Conservation (phyloP, 2,113 vertebrate species). For the Diphyllodes magnificus region DNA sequence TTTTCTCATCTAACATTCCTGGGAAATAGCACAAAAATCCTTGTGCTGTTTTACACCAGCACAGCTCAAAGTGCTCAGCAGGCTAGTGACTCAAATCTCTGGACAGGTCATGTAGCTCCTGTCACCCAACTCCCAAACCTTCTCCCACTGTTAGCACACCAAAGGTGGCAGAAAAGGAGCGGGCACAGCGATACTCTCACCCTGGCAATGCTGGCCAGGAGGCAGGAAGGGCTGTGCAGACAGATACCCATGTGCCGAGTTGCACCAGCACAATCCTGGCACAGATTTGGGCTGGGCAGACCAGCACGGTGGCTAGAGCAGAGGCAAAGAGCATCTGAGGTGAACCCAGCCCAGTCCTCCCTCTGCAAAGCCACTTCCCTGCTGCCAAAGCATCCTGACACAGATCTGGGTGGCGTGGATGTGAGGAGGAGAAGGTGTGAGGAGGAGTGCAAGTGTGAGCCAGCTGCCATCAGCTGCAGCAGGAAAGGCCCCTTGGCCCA, state of each 20-base stretch:
- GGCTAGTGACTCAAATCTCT: not conserved
- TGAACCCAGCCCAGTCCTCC: not conserved
- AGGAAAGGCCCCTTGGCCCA: not conserved
- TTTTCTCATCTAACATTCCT: not conserved
- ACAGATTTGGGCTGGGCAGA: not conserved
- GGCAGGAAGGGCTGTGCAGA: not conserved
- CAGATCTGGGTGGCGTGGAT: rapidly evolving
- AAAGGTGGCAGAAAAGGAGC: not conserved
- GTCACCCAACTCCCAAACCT: not conserved
- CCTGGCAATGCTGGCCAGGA: too few relatives aligned
- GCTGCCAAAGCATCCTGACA: not conserved
- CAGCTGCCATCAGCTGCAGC: not conserved
- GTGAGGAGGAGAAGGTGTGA: not conserved
- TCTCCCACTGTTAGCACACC: rapidly evolving
- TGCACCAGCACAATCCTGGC: not conserved
- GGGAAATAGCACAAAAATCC: not conserved
- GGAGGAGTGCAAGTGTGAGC: rapidly evolving
- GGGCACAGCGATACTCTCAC: rapidly evolving
- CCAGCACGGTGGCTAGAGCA: rapidly evolving
- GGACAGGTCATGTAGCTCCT: not conserved
- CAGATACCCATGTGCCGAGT: rapidly evolving
- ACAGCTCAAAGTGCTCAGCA: not conserved
- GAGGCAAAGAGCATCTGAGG: not conserved
- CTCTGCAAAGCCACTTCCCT: not conserved
- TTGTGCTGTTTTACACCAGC: not conserved